Evolutionary conservation across 2,888 invertebrate species (phyloP).

Genomic region (Lycia hirtaria): DNA sequence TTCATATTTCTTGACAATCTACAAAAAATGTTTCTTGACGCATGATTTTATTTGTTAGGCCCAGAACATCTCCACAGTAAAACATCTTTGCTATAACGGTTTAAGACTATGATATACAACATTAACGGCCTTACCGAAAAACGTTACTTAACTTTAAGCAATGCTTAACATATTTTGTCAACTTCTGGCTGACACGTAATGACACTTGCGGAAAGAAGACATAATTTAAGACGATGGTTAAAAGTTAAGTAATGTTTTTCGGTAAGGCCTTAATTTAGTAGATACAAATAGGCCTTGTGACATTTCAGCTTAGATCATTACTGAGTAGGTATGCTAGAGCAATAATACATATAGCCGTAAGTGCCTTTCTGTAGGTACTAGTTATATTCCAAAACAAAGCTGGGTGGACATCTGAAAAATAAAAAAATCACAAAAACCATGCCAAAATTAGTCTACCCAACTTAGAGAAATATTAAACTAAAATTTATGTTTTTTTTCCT

Average conservation of each 20-base stretch:
- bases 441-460: slow-evolving; percentile 56
- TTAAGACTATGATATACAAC: no score
- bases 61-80: no score
- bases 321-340: neutral
- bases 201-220: no score
- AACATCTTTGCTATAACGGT: slow-evolving; percentile 58
- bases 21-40: no score
- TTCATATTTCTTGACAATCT: no score
- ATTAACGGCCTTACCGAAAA: no score
- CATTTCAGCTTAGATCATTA: neutral
- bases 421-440: slow-evolving; percentile 17
- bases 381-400: slow-evolving; percentile 41
- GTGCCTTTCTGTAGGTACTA: neutral
- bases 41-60: no score
- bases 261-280: slow-evolving; percentile 44
- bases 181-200: no score
- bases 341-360: neutral
- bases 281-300: slow-evolving; percentile 5
- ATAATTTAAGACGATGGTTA: no score
- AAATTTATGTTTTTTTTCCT: slow-evolving; percentile 69
- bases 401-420: slow-evolving; percentile 52
- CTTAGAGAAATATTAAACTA: slow-evolving; percentile 60
- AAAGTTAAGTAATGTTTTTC: no score
- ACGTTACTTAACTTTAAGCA: no score
- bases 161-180: no score